Percentiles rank a stretch among this genome's conserved stretches.
phyloP scores from a whole-genome alignment of 64 coral and sea anemone species.

The Dendrophyllia cribrosa region DNA sequence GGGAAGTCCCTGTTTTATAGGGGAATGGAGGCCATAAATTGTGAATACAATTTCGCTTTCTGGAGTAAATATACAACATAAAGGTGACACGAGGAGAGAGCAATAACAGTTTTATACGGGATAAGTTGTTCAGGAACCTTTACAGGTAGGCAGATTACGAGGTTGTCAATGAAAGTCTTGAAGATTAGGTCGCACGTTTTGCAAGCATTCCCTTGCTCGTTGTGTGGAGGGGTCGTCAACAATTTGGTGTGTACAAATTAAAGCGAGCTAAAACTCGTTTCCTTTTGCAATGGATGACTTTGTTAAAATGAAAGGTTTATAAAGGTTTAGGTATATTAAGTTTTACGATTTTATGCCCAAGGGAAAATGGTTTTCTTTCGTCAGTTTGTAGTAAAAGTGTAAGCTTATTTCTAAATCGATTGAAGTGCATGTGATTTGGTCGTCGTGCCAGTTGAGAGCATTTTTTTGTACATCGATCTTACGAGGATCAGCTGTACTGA shows the following conservation, averaged over 20 bases:
- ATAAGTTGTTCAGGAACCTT: neutral
- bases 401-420: too few species aligned
- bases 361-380: too few species aligned
- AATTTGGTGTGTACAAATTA: neutral
- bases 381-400: too few species aligned
- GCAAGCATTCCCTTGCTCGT: neutral
- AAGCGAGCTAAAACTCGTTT: neutral
- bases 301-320: neutral
- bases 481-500: too few species aligned
- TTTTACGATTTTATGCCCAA: too few species aligned
- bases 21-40: constrained; percentile 20
- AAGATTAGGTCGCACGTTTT: neutral
- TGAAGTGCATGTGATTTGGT: too few species aligned
- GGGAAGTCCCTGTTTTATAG: neutral
- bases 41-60: neutral
- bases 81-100: neutral
- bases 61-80: neutral
- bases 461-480: too few species aligned
- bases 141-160: neutral
- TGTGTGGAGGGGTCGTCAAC: neutral
- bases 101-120: neutral
- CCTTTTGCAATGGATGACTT: neutral
- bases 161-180: neutral
- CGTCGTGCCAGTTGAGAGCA: too few species aligned
- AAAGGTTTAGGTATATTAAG: neutral